phyloP scores from a whole-genome alignment of 2,113 vertebrate species.

The Triplophysa siluroides region DNA sequence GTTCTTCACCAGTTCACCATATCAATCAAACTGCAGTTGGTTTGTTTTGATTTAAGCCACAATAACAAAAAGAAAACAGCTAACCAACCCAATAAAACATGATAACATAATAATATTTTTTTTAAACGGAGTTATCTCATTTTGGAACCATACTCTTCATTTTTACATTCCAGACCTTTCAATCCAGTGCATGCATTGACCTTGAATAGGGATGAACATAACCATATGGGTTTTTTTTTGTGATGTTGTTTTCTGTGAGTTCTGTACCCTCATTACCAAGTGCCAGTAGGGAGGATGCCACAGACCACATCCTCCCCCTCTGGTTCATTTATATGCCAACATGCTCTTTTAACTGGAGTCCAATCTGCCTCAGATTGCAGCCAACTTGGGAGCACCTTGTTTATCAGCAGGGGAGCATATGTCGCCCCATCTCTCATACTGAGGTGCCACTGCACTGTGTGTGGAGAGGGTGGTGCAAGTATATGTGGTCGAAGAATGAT shows the following conservation, averaged over 20 bases:
- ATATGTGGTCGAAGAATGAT: constrained; percentile 14
- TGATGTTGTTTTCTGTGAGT: too few species aligned
- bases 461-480: constrained; percentile 26
- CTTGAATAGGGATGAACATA: not conserved
- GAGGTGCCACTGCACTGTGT: constrained; percentile 1
- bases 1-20: constrained; percentile 43
- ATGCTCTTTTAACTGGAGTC: constrained; percentile 48
- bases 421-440: constrained; percentile 20
- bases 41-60: too few species aligned
- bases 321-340: constrained; percentile 48
- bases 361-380: constrained; percentile 48
- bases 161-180: too few species aligned
- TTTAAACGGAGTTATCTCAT: too few species aligned
- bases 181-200: not conserved
- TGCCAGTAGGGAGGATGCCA: constrained; percentile 33
- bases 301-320: constrained; percentile 31
- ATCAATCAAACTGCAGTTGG: too few species aligned
- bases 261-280: constrained; percentile 19
- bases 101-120: too few species aligned
- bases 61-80: too few species aligned
- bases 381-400: constrained; percentile 31
- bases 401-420: constrained; percentile 55
- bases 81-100: too few species aligned
- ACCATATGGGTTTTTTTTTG: constrained; percentile 12
- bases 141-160: too few species aligned